Conservation (phyloP, 2,888 invertebrate genomes). For the Dioctria linearis region DNA sequence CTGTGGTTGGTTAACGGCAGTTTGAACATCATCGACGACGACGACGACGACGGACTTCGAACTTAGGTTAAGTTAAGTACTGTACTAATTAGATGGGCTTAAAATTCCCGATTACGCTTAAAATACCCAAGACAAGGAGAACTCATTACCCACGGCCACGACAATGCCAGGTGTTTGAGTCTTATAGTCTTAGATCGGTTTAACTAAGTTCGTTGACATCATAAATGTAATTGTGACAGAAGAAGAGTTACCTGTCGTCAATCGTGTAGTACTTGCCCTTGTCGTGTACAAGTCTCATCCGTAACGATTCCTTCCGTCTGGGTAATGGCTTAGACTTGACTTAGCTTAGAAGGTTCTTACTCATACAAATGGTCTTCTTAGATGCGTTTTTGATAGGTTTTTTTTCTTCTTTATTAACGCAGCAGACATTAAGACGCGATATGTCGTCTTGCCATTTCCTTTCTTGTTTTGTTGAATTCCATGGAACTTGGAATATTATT, state of each 20-base stretch:
- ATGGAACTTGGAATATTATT: conserved; percentile 2
- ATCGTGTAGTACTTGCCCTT: conserved; percentile 33
- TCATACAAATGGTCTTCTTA: conserved; percentile 13
- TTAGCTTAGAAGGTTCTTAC: background rate
- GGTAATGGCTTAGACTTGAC: too few relatives aligned
- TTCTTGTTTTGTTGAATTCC: conserved; percentile 26
- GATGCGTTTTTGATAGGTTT: conserved; percentile 7
- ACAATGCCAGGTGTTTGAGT: conserved; percentile 15
- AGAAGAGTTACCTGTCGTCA: conserved; percentile 40
- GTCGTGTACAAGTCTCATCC: conserved; percentile 37
- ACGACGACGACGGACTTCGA: background rate
- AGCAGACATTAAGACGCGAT: conserved; percentile 22
- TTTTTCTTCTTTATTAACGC: background rate
- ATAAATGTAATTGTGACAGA: background rate
- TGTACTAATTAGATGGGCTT: conserved; percentile 21
- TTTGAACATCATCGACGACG: background rate
- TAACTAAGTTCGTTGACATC: conserved; percentile 36
- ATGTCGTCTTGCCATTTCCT: conserved; percentile 37
- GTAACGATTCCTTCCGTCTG: background rate
- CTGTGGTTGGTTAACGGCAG: background rate
- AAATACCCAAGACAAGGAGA: conserved; percentile 19
- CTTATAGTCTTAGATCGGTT: background rate
- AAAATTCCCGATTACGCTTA: conserved; percentile 1
- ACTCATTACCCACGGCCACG: background rate
- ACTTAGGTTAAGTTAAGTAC: conserved; percentile 2